Conservation (phyloP, 2,797 vertebrate genomes). For the Acrocephalus scirpaceus region DNA sequence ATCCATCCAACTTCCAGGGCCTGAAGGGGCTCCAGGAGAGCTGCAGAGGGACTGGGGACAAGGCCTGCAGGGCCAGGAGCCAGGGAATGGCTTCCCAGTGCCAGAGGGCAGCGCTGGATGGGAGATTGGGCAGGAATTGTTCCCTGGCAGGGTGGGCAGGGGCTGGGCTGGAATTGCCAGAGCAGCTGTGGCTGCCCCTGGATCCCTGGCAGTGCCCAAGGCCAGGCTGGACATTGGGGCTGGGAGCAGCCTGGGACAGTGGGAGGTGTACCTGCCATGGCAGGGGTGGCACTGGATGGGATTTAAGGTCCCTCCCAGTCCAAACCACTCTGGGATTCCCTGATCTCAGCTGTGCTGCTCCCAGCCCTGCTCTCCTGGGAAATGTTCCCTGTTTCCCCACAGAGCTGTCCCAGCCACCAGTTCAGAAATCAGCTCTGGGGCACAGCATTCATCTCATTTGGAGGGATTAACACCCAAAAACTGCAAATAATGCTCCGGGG, state of each 20-base stretch:
- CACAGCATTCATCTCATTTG: background rate
- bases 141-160: background rate
- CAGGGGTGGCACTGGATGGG: background rate
- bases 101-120: background rate
- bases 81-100: background rate
- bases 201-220: background rate
- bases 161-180: background rate
- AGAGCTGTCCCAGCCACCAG: background rate
- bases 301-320: background rate
- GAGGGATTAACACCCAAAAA: background rate
- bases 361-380: background rate
- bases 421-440: background rate
- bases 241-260: no score
- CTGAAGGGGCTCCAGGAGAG: background rate
- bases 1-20: background rate
- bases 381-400: background rate
- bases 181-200: background rate
- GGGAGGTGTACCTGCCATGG: background rate
- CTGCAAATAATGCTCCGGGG: background rate
- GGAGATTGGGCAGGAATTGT: background rate
- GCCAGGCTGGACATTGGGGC: background rate
- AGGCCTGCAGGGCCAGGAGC: background rate
- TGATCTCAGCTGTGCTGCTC: background rate
- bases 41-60: background rate
- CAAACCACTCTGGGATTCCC: background rate